A percentile compares a stretch with the other conserved stretches of the same genome.
These are phyloP conservation scores for Cremastinae sp. DNA, from an alignment of 2,888 invertebrate genomes.

Conservation along the genomic window DNA sequence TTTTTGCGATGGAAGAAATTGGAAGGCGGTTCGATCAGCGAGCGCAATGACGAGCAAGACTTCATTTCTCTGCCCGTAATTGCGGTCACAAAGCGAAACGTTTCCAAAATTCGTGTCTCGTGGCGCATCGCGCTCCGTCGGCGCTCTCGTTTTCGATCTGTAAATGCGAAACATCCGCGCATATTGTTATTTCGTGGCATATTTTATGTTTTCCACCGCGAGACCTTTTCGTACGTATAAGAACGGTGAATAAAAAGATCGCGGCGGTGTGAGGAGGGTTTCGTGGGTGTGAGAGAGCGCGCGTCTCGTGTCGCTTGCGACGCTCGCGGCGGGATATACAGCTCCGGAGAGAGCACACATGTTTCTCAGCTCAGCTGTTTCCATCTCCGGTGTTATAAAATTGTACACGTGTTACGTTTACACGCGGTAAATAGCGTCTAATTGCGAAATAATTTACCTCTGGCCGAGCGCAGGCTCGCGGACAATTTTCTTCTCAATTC, in stretches of 20 bases:
- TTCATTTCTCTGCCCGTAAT: conserved; percentile 78
- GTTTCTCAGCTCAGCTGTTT: conserved; percentile 1
- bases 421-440: background rate
- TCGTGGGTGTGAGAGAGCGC: too few species aligned
- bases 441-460: too few species aligned
- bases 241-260: too few species aligned
- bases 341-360: background rate
- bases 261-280: too few species aligned
- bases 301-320: too few species aligned
- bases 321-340: too few species aligned
- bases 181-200: too few species aligned
- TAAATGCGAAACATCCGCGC: too few species aligned
- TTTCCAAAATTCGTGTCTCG: conserved; percentile 61
- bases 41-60: conserved; percentile 78
- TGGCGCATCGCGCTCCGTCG: background rate
- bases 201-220: too few species aligned
- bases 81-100: conserved; percentile 81
- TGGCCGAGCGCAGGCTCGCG: conserved; percentile 16
- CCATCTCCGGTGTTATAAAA: conserved; percentile 20
- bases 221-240: too few species aligned
- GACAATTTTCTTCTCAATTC: too few species aligned
- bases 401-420: conserved; percentile 1
- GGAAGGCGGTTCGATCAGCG: conserved; percentile 70
- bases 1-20: conserved; percentile 25
- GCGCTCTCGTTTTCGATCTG: too few species aligned